Evolutionary conservation across 1,140 invertebrate genomes (phyloP).

Genomic region (Grapholita molesta): DNA sequence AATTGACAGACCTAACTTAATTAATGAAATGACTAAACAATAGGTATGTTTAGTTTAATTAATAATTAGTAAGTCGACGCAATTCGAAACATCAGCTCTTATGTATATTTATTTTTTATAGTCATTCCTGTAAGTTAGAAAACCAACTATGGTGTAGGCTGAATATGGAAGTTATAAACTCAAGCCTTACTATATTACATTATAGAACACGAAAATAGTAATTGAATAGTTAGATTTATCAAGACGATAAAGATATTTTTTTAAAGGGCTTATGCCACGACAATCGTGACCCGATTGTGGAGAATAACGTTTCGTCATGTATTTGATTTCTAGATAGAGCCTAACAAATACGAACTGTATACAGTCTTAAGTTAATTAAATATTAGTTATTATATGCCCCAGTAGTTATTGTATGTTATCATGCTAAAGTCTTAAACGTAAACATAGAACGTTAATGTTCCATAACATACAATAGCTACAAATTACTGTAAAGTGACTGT

Average conservation of each 20-base stretch:
- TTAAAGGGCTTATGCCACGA: neutral
- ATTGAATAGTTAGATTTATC: neutral
- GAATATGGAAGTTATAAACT: neutral
- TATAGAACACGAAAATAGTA: neutral
- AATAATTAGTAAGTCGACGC: too few species aligned
- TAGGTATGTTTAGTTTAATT: too few species aligned
- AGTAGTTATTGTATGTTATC: neutral
- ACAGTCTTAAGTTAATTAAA: too few species aligned
- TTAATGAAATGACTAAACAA: neutral
- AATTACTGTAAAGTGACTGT: neutral
- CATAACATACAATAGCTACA: neutral
- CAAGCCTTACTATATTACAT: neutral
- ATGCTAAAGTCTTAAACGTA: neutral
- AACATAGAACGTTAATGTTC: neutral
- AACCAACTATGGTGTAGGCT: too few species aligned
- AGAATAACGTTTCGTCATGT: neutral
- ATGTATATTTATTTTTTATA: too few species aligned
- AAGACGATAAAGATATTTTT: constrained; percentile 1
- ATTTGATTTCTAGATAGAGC: too few species aligned
- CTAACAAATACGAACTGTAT: too few species aligned
- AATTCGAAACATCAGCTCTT: too few species aligned
- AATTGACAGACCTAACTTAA: neutral
- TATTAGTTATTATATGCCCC: neutral
- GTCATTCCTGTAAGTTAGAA: too few species aligned
- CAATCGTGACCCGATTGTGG: constrained; percentile 10